These are phyloP conservation scores for Temnothorax longispinosus DNA, from an alignment of 1,140 invertebrate genomes.

Conservation along the genomic window DNA sequence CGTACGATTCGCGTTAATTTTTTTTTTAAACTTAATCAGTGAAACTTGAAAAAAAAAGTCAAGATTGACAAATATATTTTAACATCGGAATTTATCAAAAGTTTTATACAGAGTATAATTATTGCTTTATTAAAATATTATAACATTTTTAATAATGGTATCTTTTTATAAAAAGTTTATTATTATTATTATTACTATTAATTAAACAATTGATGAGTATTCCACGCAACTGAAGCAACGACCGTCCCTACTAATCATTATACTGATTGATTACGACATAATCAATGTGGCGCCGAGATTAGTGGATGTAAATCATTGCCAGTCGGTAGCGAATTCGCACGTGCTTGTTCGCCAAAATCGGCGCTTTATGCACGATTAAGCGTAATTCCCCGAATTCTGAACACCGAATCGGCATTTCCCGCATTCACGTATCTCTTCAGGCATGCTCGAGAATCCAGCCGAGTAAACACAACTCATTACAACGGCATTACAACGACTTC, in stretches of 20 bases:
- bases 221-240: not conserved
- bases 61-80: not conserved
- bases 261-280: not conserved
- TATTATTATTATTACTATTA: too few relatives aligned
- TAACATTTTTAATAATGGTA: not conserved
- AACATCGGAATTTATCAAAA: not conserved
- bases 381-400: slow-evolving; percentile 31
- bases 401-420: not conserved
- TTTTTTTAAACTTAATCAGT: not conserved
- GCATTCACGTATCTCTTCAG: slow-evolving; percentile 38
- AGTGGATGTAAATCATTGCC: not conserved
- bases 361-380: not conserved
- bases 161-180: not conserved
- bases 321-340: not conserved
- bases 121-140: not conserved
- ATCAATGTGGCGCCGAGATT: not conserved
- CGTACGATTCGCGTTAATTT: not conserved
- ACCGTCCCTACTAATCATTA: not conserved
- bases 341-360: slow-evolving; percentile 32
- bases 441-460: slow-evolving; percentile 39
- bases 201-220: not conserved
- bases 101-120: not conserved
- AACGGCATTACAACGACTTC: slow-evolving; percentile 11
- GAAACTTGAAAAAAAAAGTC: not conserved
- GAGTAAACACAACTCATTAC: slow-evolving; percentile 29